These are phyloP conservation scores for Elgaria multicarinata DNA, from an alignment of 2,113 vertebrate species.

Conservation along the genomic window DNA sequence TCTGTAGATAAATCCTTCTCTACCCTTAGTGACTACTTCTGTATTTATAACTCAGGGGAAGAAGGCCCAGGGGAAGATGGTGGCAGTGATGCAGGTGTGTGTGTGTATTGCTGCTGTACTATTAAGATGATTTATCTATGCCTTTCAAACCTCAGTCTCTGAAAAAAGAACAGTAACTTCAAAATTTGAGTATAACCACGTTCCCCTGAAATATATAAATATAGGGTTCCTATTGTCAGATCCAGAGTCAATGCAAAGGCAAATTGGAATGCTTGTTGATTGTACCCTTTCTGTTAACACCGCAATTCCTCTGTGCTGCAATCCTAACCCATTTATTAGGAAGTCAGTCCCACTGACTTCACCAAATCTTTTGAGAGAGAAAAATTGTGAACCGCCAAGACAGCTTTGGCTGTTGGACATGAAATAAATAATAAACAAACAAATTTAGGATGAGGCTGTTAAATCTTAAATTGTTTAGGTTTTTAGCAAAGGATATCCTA, in stretches of 20 bases:
- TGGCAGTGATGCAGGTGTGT: not conserved
- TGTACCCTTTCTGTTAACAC: not conserved
- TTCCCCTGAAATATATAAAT: not conserved
- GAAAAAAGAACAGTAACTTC: not conserved
- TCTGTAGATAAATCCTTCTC: not conserved
- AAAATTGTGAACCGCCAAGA: too few relatives aligned
- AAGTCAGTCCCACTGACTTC: not conserved
- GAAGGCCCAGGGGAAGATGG: not conserved
- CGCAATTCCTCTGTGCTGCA: not conserved
- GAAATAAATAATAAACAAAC: too few relatives aligned
- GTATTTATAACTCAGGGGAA: not conserved
- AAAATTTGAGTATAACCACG: not conserved
- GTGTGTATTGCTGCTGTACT: not conserved
- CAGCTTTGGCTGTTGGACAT: too few relatives aligned
- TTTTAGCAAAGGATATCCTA: not conserved
- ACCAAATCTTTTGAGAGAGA: not conserved
- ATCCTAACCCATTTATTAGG: not conserved
- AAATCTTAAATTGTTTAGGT: not conserved
- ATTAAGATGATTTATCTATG: not conserved
- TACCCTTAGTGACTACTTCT: not conserved
- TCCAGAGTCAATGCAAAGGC: not conserved
- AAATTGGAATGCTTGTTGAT: not conserved
- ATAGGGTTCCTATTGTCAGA: not conserved
- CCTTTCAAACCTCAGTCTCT: not conserved
- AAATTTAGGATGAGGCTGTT: too few relatives aligned